Percentiles rank a stretch among this genome's conserved stretches.
Evolutionary conservation across 2,113 vertebrate genomes (phyloP).

Genomic region (Aramus guarauna): DNA sequence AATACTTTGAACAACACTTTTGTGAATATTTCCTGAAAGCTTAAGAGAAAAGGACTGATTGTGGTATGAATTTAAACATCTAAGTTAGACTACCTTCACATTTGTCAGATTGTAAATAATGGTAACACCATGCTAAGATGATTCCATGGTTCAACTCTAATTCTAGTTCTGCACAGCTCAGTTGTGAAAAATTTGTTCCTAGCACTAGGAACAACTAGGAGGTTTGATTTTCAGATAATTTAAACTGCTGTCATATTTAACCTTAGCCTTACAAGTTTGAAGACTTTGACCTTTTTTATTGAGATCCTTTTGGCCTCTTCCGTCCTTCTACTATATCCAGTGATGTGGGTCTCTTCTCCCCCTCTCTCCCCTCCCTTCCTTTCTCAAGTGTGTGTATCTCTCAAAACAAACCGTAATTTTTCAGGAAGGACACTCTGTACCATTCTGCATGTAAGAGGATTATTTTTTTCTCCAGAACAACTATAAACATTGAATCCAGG

Average conservation of each 20-base stretch:
- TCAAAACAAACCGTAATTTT: not conserved
- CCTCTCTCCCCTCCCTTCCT: accelerated
- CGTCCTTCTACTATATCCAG: not conserved
- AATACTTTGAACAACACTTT: not conserved
- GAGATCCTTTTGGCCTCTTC: not conserved
- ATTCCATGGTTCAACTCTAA: not conserved
- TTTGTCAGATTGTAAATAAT: not conserved
- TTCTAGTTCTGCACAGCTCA: not conserved
- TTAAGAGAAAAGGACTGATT: not conserved
- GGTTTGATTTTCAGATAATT: not conserved
- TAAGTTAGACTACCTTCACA: not conserved
- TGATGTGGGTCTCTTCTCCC: accelerated
- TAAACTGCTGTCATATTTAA: not conserved
- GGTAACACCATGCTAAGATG: not conserved
- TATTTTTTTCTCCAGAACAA: not conserved
- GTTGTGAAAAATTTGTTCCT: not conserved
- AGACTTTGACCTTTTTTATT: not conserved
- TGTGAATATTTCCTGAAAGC: not conserved
- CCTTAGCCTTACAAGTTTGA: not conserved
- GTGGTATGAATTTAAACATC: not conserved
- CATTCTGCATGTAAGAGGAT: not conserved
- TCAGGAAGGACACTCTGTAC: not conserved
- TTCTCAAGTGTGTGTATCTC: not conserved
- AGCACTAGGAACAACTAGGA: not conserved
- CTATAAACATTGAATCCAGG: not conserved